Percentiles rank a stretch among this genome's conserved stretches.
Conservation (phyloP, 2,113 vertebrate species). For the Manacus vitellinus region DNA sequence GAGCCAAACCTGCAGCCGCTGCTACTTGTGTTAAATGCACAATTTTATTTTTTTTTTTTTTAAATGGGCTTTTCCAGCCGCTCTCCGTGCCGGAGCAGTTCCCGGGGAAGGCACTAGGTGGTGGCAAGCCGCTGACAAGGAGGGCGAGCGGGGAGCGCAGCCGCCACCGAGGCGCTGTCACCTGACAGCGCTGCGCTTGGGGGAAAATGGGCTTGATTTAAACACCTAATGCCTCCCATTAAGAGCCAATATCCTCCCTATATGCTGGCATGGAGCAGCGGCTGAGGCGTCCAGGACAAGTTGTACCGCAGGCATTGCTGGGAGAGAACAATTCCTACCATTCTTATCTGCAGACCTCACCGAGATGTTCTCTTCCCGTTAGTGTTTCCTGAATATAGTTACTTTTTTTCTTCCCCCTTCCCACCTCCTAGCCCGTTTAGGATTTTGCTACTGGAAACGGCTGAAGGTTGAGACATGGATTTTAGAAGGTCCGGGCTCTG, state of each 20-base stretch:
- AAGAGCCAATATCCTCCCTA: background rate
- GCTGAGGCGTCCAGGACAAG: background rate
- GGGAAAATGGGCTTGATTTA: background rate
- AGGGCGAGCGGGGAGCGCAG: background rate
- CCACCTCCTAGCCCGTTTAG: background rate
- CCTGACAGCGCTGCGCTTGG: background rate
- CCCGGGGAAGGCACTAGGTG: constrained; percentile 34
- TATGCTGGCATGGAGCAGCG: background rate
- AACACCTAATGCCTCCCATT: background rate
- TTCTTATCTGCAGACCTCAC: constrained; percentile 43
- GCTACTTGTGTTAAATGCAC: background rate
- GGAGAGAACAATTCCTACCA: background rate
- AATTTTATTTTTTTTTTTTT: no score
- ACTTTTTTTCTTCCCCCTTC: background rate
- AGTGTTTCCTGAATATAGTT: background rate
- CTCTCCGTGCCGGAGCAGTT: background rate
- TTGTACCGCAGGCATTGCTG: background rate
- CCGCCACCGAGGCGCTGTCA: background rate
- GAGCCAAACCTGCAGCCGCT: background rate
- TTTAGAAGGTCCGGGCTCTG: background rate
- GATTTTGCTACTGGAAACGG: background rate
- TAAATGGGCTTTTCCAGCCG: background rate
- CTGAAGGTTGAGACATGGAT: background rate
- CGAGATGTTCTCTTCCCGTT: constrained; percentile 14
- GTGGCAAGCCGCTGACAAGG: constrained; percentile 53